Base-by-base conservation (phyloP, 1,140 invertebrate species). In the Hycleus cichorii region DNA sequence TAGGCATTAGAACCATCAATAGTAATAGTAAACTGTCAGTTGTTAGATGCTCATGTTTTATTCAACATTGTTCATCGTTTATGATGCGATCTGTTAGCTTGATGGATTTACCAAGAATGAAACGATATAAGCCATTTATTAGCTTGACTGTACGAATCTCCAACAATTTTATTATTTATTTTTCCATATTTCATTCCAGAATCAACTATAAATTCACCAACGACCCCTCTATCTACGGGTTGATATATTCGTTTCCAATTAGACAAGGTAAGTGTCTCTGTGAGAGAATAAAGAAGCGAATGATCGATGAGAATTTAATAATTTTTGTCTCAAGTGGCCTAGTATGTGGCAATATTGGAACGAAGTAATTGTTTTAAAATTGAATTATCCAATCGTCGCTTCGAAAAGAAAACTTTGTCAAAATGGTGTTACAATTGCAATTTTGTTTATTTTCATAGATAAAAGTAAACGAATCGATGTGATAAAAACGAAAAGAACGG, bases 161-260 rank as follows among this genome's bases (percentile, higher is more conserved):
- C 46, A 27, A 47, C 32, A 32, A 32, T 32, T 32, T 47, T 25
- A 6, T 27, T 50, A 12, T 50, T 3, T 27, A 18, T 47, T 9
- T 24, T n/a, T n/a, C 45, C 32, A 53, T 24, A 32, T 27, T 2
- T 49, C 64, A 24, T 64, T 66, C 56, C 59, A 66, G 64, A 32
- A 39, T 66, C 39, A 58, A 66, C 45, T 64, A 58, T 45, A 47
- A 59, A 55, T n/a, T 49, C 8, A 48, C 58, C 26, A 49, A 50
- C 47, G 56, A 64, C 52, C 56, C 62, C 7, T 53, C 59, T 38
- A 52, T 64, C 49, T 57, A 64, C 54, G 50, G 56, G 53, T 47
- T 58, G 49, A 59, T 53, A 40, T 66, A 59, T 49, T 43, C 45
- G 38, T 40, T 57, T 56, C 42, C 62, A 32, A 52, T 60, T 27